Base-by-base conservation (phyloP, 2,797 vertebrate species). In the Psittacula echo region DNA sequence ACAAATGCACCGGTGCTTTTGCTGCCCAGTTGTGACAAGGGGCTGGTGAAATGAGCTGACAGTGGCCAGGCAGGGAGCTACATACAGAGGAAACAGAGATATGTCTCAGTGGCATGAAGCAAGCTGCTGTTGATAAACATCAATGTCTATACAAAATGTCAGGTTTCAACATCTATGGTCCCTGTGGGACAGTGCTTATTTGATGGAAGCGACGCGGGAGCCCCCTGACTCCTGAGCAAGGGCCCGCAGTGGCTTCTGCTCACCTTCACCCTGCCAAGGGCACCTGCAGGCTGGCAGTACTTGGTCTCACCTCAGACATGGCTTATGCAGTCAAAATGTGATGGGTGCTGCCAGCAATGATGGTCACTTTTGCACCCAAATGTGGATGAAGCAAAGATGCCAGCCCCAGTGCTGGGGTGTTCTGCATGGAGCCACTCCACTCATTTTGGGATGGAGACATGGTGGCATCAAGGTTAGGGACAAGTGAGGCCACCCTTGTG, bases 301-400 rank as follows among this genome's bases (percentile, higher is more conserved):
- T 19, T 1, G 1, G 20, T 44, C 39, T 34, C 50, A 12, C 47
- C 7, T 0, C 58, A 72, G 39, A 21, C 61, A 32, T 8, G 9
- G 21, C 7, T 4, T 15, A 3, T 8, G 5, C 2, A 5, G 51
- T 20, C 56, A 30, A 41, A 71, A 71, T 13, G 29, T 66, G 16
- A 4, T 4, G 16, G 19, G 22, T 44, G 51, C 19, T 10, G 32
- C 20, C 13, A 15, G 60, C 44, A 37, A 5, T 1, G 1, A 17
- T 13, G 1, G 14, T 17, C 0, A 0, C 62, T 61, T 89, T 42
- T 22, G 13, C 27, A 5, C 23, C 42, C 0, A 0, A 29, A 5
- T 16, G 14, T 1, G 1, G 32, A 9, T 6, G 48, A 34, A 62
- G 56, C 29, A 8, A 47, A 83, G 51, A 29, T 17, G 4, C 60